Conservation (phyloP, 1,140 invertebrate genomes). For the Lepidotrigona ventralis region DNA sequence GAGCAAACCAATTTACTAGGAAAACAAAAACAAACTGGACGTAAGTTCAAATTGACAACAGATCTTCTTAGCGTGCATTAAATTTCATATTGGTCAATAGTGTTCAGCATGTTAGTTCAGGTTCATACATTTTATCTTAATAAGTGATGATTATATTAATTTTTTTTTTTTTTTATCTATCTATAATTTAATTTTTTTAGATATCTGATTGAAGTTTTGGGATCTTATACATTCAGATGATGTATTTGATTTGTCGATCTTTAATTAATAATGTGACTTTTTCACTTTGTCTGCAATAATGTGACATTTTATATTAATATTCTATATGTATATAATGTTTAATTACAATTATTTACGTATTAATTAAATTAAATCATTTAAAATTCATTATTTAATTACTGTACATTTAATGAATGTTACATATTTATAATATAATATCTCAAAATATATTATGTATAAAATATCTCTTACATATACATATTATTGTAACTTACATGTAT, state of each 20-base stretch:
- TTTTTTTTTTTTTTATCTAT: neutral
- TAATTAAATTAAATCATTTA: neutral
- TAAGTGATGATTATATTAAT: neutral
- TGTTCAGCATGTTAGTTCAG: neutral
- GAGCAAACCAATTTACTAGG: slow-evolving; percentile 8
- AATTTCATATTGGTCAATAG: neutral
- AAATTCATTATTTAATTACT: neutral
- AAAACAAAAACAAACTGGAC: slow-evolving; percentile 17
- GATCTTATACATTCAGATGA: neutral
- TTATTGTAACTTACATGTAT: too few species aligned
- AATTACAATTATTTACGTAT: neutral
- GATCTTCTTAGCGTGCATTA: neutral
- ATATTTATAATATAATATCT: neutral
- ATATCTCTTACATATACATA: too few species aligned
- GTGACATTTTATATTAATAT: neutral
- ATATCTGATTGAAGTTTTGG: neutral
- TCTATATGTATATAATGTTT: neutral
- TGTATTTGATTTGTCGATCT: neutral
- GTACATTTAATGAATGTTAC: neutral
- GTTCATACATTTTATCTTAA: slow-evolving; percentile 17
- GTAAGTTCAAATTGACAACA: slow-evolving; percentile 25
- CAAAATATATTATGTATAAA: too few species aligned
- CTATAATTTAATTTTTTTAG: neutral
- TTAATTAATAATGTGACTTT: neutral
- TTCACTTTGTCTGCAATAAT: neutral